Evolutionary conservation across 2,113 vertebrate species (phyloP).

Genomic region (Hippocampus barbouri): DNA sequence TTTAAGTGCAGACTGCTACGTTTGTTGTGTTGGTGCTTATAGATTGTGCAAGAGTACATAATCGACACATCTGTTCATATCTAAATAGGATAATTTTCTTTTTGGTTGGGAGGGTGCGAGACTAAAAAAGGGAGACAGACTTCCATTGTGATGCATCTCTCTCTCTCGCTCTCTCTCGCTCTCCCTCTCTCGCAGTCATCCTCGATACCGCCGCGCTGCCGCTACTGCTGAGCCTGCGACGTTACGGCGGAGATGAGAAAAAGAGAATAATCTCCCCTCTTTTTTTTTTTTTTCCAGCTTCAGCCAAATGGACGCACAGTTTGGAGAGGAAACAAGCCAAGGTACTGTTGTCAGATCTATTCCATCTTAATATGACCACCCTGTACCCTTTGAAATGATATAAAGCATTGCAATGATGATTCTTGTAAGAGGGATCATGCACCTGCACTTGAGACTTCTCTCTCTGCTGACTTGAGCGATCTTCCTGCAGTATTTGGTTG

Average conservation of each 20-base stretch:
- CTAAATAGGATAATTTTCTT: neutral
- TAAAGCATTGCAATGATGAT: slow-evolving; percentile 2
- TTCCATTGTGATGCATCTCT: slow-evolving; percentile 51
- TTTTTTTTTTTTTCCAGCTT: slow-evolving; percentile 15
- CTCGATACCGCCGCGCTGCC: slow-evolving; percentile 46
- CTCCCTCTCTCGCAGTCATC: slow-evolving; percentile 42
- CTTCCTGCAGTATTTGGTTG: slow-evolving; percentile 51
- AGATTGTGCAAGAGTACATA: neutral
- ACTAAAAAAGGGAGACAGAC: slow-evolving; percentile 27
- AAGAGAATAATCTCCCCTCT: slow-evolving; percentile 22
- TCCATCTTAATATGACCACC: neutral
- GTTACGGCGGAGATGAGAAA: slow-evolving; percentile 44
- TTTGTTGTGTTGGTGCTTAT: neutral
- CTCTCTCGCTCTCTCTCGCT: slow-evolving; percentile 23
- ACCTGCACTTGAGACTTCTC: slow-evolving; percentile 49
- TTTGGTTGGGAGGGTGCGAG: neutral
- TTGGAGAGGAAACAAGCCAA: slow-evolving; percentile 38
- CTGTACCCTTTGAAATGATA: neutral
- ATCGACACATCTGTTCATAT: neutral
- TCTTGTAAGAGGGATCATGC: slow-evolving; percentile 31
- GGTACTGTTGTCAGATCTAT: slow-evolving; percentile 43
- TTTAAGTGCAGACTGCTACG: neutral
- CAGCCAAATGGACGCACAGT: slow-evolving; percentile 34
- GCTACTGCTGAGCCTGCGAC: slow-evolving; percentile 57
- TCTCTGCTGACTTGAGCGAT: slow-evolving; percentile 36